phyloP scores from a whole-genome alignment of 2,113 vertebrate species.

The Rhadina sibilatrix region DNA sequence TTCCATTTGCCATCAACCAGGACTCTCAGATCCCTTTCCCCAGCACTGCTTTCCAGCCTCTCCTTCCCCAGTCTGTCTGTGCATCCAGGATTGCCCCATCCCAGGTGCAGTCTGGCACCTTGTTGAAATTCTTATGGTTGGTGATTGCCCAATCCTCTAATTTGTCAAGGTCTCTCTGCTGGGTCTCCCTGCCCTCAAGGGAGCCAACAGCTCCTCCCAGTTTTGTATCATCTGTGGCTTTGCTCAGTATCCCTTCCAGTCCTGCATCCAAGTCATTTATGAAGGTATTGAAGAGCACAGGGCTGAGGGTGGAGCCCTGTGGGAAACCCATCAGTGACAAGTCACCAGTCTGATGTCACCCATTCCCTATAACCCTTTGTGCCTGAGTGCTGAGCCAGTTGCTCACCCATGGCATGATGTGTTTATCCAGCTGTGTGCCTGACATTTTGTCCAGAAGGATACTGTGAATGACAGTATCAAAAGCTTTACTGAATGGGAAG shows the following conservation, averaged over 20 bases:
- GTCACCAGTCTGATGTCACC: neutral
- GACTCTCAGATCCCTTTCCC: neutral
- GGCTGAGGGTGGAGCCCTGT: too few relatives aligned
- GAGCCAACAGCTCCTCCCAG: neutral
- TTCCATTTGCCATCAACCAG: neutral
- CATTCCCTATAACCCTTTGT: neutral
- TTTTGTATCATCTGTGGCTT: neutral
- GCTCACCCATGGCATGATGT: neutral
- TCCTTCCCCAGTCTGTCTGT: neutral
- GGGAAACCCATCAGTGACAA: neutral
- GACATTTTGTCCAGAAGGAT: neutral
- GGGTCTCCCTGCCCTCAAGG: neutral
- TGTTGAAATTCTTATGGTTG: neutral
- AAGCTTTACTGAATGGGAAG: neutral
- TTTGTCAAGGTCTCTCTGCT: neutral
- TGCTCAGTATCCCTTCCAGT: neutral
- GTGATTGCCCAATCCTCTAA: neutral
- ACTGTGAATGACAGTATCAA: neutral
- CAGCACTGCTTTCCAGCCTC: neutral
- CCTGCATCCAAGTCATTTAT: neutral
- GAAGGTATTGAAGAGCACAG: neutral
- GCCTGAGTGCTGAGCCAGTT: neutral
- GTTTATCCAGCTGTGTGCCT: neutral
- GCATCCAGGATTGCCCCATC: neutral
- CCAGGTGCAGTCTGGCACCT: neutral